Base-by-base conservation (phyloP, 2,888 invertebrate species). In the Dicyrtomina minuta region DNA sequence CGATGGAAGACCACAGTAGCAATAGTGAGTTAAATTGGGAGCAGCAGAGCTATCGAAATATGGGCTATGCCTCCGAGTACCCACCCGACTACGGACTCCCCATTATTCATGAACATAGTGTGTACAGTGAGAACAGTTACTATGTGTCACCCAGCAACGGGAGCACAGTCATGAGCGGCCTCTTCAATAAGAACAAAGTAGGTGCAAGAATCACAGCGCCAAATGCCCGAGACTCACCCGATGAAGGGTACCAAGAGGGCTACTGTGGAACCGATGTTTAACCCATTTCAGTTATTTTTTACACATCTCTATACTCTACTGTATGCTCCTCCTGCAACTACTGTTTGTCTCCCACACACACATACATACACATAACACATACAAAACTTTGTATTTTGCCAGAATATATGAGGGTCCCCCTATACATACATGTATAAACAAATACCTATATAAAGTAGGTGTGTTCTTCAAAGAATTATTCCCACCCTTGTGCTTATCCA, bases 241-340 rank as follows among this genome's bases (percentile, higher is more conserved):
- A 94, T 80, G 93, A 94, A 83, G 92, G 92, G 73, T 93, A 93
- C 82, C 93, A 93, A 82, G 93, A 93, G 84, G 93, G 93, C 41
- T 79, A 79, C 80, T 92, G 92, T 83, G 93, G 93, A 78, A 93
- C 93, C 77, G 93, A 93, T 83, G 93, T 93, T 82, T 93, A 66
- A 59, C 39, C 1, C 33, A 5, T 33, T 43, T 13, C 33, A 60
- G 17, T 17, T 41, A 33, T 49, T 51, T 22, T 51, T 17, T 46
- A 15, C 43, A 41, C 13, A 41, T 13, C 43, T 41, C 13, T 13
- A 13, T 51, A 8, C 51, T 6, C 17, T 51, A 10, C 12, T 51
- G 8, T 17, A 8, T n/a, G n/a, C n/a, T n/a, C n/a, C n/a, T n/a
- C n/a, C 46, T 53, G 5, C 53, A 2, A 13, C 4, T 53, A 20